phyloP scores from a whole-genome alignment of 2,888 invertebrate species.

The Axea sp. region DNA sequence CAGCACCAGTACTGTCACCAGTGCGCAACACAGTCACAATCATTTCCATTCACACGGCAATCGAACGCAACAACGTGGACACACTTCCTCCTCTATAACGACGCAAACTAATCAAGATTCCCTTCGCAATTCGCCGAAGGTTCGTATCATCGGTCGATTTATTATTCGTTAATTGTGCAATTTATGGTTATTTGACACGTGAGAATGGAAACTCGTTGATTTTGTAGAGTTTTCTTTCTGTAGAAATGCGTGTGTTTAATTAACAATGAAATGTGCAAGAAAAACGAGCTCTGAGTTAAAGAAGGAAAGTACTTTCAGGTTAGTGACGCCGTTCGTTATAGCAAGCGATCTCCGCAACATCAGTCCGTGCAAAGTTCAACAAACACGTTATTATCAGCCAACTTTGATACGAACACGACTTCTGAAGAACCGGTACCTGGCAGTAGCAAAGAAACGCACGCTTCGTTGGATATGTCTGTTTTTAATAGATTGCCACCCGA shows the following conservation, averaged over 20 bases:
- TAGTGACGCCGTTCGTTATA: conserved; percentile 71
- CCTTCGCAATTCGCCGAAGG: conserved; percentile 75
- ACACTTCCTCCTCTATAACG: conserved; percentile 73
- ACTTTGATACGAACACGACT: conserved; percentile 65
- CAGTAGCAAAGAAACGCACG: conserved; percentile 73
- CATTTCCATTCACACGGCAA: conserved; percentile 74
- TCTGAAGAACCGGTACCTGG: conserved; percentile 74
- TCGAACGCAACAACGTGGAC: conserved; percentile 73
- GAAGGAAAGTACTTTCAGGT: too few species aligned
- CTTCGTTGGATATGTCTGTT: conserved; percentile 74
- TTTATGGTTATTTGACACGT: too few species aligned
- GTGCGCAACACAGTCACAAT: conserved; percentile 74
- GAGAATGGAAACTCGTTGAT: too few species aligned
- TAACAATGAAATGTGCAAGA: too few species aligned
- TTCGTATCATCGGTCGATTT: conserved; percentile 33
- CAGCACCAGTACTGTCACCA: conserved; percentile 75
- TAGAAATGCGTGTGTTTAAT: too few species aligned
- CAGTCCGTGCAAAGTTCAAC: conserved; percentile 70
- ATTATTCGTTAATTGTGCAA: too few species aligned
- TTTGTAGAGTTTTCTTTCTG: too few species aligned
- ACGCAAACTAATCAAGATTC: conserved; percentile 73
- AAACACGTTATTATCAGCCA: conserved; percentile 64
- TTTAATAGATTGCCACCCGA: conserved; percentile 77
- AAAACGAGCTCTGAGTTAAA: too few species aligned
- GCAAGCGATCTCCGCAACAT: conserved; percentile 74